These are phyloP conservation scores for Pachyseris speciosa DNA, from an alignment of 64 coral and sea anemone genomes.

Conservation along the genomic window DNA sequence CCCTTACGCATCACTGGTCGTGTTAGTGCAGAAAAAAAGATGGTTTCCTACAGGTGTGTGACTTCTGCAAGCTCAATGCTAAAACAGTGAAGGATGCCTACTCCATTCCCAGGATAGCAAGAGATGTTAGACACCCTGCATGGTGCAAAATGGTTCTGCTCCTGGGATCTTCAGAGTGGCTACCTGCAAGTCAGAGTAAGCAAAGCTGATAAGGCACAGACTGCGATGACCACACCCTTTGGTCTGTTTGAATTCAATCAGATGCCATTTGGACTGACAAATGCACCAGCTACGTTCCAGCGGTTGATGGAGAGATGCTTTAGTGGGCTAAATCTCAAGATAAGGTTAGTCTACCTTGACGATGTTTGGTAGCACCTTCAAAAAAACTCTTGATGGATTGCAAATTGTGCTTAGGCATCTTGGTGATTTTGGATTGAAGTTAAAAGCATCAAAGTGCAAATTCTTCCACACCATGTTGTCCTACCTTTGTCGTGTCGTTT, in stretches of 20 bases:
- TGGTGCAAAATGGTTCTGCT: no score
- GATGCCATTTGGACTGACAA: no score
- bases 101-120: conserved; percentile 33
- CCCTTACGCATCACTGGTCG: conserved; percentile 12
- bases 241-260: no score
- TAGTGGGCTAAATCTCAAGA: conserved; percentile 20
- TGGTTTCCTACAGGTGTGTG: conserved; percentile 7
- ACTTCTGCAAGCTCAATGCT: no score
- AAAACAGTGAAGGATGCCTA: no score
- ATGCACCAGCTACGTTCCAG: no score
- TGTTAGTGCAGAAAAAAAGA: conserved; percentile 47
- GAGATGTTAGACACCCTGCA: conserved; percentile 34
- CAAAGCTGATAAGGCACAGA: conserved; percentile 17
- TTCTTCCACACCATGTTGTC: no score
- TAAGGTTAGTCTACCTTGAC: conserved; percentile 17
- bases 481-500: conserved; percentile 60
- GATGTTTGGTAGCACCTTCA: conserved; percentile 48
- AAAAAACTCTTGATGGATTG: conserved; percentile 29
- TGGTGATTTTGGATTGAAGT: conserved; percentile 21
- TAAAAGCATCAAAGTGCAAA: conserved; percentile 68
- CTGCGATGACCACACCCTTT: no score
- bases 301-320: conserved; percentile 38
- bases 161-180: no score
- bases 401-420: conserved; percentile 36
- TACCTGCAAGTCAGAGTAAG: no score